Conservation (phyloP, 1,140 invertebrate genomes). For the Zaprionus gabonicus region DNA sequence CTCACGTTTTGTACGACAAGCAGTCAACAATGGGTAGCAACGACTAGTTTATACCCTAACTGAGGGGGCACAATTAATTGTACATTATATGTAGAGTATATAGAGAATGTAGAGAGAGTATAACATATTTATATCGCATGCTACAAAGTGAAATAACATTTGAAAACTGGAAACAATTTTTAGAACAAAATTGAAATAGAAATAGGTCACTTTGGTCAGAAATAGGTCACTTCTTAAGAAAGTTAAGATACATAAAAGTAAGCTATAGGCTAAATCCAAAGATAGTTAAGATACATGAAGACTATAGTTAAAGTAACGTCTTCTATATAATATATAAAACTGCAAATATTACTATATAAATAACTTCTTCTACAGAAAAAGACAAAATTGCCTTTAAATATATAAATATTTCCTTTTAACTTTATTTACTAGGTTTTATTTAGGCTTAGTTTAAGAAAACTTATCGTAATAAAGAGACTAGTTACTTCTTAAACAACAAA, state of each 20-base stretch:
- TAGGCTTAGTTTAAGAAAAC: neutral
- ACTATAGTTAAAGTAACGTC: neutral
- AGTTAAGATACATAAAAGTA: neutral
- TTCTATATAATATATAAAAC: neutral
- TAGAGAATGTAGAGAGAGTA: too few relatives aligned
- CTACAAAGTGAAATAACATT: too few relatives aligned
- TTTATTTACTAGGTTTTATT: too few relatives aligned
- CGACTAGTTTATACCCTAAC: conserved; percentile 1
- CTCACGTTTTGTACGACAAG: conserved; percentile 23
- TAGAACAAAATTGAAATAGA: too few relatives aligned
- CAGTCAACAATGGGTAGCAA: neutral
- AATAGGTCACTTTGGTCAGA: neutral
- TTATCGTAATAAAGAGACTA: neutral
- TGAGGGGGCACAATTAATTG: neutral
- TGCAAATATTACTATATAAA: fast-evolving
- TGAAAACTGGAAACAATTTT: too few relatives aligned
- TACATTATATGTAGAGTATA: neutral
- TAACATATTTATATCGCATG: too few relatives aligned
- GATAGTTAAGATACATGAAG: neutral
- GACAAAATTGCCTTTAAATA: neutral
- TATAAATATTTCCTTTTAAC: neutral
- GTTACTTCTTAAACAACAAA: neutral
- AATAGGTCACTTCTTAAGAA: neutral
- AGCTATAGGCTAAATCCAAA: neutral
- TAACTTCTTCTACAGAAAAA: neutral